A percentile compares a stretch with the other conserved stretches of the same genome.
These are phyloP conservation scores for Meles meles DNA, from an alignment of 2,113 vertebrate genomes.

Conservation along the genomic window DNA sequence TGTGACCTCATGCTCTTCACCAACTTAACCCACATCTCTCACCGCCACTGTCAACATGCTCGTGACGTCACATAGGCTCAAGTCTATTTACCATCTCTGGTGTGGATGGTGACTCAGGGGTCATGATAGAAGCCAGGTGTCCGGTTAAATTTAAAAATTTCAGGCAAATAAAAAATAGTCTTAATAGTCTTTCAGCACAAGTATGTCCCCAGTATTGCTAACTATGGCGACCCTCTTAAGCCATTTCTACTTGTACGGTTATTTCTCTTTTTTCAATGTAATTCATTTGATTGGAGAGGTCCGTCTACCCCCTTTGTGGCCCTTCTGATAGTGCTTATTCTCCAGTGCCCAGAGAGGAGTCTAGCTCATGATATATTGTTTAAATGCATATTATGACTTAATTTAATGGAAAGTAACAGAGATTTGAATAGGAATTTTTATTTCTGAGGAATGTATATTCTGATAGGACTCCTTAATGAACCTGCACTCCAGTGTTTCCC, in stretches of 20 bases:
- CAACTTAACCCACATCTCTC: not conserved
- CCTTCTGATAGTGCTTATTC: not conserved
- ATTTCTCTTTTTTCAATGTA: not conserved
- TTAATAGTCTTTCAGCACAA: not conserved
- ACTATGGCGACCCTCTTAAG: not conserved
- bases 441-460: not conserved
- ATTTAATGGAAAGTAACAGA: not conserved
- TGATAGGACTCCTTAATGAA: not conserved
- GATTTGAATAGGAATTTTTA: not conserved
- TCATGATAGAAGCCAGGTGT: not conserved
- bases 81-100: not conserved
- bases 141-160: slow-evolving; percentile 2
- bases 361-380: not conserved
- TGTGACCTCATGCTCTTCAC: not conserved
- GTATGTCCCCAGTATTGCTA: not conserved
- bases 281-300: not conserved
- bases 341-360: not conserved
- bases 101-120: not conserved
- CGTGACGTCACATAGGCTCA: not conserved
- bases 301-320: not conserved
- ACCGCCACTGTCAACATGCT: not conserved
- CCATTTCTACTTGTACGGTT: not conserved
- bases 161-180: not conserved
- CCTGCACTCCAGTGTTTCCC: not conserved
- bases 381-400: not conserved